These are phyloP conservation scores for Podarcis raffonei DNA, from an alignment of 2,113 vertebrate genomes.

Conservation along the genomic window DNA sequence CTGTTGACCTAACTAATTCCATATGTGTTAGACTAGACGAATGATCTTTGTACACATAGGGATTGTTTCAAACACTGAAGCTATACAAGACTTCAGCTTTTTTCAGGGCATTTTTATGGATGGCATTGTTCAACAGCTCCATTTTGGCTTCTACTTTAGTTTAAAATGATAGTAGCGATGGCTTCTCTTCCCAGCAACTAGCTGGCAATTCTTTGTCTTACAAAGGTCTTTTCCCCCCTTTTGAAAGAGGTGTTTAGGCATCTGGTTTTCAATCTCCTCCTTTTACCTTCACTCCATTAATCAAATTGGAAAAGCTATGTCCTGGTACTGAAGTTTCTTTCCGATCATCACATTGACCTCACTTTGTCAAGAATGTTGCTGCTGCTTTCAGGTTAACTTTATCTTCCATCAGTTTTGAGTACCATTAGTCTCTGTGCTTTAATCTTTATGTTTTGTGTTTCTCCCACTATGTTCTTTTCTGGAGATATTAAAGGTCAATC, in stretches of 20 bases:
- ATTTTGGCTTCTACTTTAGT: neutral
- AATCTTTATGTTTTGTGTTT: neutral
- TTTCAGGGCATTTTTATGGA: neutral
- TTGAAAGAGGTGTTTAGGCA: neutral
- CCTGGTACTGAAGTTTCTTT: neutral
- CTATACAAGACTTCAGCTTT: neutral
- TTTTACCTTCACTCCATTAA: neutral
- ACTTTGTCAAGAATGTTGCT: neutral
- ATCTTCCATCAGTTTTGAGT: neutral
- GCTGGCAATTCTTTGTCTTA: slow-evolving; percentile 5
- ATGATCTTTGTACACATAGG: slow-evolving; percentile 13
- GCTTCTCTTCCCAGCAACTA: neutral
- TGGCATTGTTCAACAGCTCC: neutral
- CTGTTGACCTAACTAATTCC: neutral
- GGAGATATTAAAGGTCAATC: neutral
- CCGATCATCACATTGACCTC: neutral
- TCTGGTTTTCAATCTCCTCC: neutral
- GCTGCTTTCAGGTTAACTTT: neutral
- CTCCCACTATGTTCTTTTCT: neutral
- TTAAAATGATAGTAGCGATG: neutral
- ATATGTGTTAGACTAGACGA: neutral
- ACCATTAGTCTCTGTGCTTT: neutral
- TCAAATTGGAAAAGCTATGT: neutral
- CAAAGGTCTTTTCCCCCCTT: neutral
- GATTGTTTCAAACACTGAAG: neutral